Conservation (phyloP, 1,140 invertebrate genomes). For the Hyles vespertilio region DNA sequence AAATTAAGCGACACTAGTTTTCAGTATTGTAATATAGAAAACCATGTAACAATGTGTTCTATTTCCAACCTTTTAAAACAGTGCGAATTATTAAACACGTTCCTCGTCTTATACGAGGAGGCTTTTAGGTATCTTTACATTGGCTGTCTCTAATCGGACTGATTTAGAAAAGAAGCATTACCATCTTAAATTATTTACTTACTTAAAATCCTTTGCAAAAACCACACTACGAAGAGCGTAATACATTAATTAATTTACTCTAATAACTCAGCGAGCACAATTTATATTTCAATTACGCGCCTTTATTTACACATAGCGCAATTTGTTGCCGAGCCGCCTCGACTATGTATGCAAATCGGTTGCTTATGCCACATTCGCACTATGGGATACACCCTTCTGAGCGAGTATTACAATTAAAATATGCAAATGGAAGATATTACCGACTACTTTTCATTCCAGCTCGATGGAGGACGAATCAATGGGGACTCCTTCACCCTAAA, state of each 20-base stretch:
- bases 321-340: constrained; percentile 41
- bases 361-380: constrained; percentile 57
- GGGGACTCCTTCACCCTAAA: constrained; percentile 25
- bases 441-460: constrained; percentile 66
- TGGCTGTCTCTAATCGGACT: no score
- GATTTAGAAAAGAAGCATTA: no score
- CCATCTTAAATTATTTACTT: no score
- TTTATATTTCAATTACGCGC: constrained; percentile 35
- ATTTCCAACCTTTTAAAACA: no score
- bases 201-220: no score
- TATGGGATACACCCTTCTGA: constrained; percentile 41
- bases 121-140: no score
- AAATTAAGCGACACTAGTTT: no score
- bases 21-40: no score
- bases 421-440: constrained; percentile 69
- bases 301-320: constrained; percentile 53
- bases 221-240: not conserved
- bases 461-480: constrained; percentile 44
- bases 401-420: constrained; percentile 66
- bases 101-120: no score
- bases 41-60: no score
- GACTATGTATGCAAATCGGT: constrained; percentile 61
- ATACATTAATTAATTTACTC: constrained; percentile 7
- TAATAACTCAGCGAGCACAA: no score
- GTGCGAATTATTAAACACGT: no score